These are phyloP conservation scores for Enteromius radiatus DNA, from an alignment of 2,797 vertebrate genomes.

Conservation along the genomic window DNA sequence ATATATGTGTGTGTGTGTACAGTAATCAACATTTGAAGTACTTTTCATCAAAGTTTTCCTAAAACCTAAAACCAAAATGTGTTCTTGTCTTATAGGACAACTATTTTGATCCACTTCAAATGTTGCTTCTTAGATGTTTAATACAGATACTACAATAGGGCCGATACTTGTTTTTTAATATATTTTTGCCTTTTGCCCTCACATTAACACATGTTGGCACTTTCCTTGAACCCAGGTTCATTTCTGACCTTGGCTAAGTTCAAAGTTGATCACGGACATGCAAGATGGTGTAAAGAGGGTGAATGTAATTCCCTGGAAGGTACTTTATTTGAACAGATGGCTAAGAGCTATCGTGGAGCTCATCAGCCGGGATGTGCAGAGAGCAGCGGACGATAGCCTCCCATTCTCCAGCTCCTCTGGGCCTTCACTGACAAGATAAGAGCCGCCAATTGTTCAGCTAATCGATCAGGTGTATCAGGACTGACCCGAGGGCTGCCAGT, in stretches of 20 bases:
- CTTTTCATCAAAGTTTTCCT: no score
- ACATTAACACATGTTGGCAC: neutral
- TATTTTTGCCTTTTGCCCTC: neutral
- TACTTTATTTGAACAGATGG: constrained; percentile 39
- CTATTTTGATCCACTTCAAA: no score
- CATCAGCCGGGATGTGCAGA: constrained; percentile 51
- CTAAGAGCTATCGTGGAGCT: constrained; percentile 52
- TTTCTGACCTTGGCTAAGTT: neutral
- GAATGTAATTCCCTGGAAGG: constrained; percentile 25
- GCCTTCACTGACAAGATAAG: constrained; percentile 63
- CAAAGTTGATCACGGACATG: neutral
- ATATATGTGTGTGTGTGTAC: no score
- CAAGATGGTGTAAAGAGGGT: neutral
- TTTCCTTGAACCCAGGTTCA: neutral
- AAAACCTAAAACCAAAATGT: no score
- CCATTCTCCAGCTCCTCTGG: constrained; percentile 31
- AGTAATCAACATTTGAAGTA: no score
- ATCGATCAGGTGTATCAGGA: constrained; percentile 58
- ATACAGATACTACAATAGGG: neutral
- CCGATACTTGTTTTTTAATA: no score
- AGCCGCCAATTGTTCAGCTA: constrained; percentile 47
- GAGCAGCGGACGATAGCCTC: constrained; percentile 46
- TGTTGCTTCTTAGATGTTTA: neutral
- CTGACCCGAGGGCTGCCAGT: constrained; percentile 48
- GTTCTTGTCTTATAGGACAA: no score